Conservation (phyloP, 2,888 invertebrate genomes). For the Arge pagana region DNA sequence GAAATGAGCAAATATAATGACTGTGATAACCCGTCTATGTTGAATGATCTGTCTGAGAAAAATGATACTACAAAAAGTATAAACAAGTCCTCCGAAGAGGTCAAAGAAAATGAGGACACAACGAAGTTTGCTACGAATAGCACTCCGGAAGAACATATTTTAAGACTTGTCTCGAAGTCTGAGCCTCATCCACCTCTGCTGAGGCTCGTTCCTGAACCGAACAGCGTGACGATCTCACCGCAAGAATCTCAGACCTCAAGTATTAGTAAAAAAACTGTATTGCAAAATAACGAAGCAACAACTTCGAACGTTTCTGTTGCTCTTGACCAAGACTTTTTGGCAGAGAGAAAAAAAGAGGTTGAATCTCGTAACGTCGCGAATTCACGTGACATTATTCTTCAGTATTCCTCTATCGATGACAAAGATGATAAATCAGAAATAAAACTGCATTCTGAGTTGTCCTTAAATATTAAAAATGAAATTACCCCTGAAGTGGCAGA, state of each 20-base stretch:
- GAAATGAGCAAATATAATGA: background rate
- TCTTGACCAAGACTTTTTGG: no score
- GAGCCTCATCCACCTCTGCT: constrained; percentile 39
- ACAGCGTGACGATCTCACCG: background rate
- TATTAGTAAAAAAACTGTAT: constrained; percentile 5
- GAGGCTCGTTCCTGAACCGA: constrained; percentile 41
- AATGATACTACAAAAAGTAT: background rate
- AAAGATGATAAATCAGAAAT: no score
- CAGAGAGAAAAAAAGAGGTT: no score
- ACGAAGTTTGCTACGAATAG: no score
- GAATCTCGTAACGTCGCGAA: no score
- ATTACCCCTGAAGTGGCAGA: no score
- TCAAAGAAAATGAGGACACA: constrained; percentile 22
- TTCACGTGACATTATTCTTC: no score
- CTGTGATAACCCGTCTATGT: background rate
- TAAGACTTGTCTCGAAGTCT: constrained; percentile 42
- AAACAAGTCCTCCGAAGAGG: background rate
- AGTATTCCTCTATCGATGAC: no score
- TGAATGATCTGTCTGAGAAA: background rate
- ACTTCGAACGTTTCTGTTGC: no score
- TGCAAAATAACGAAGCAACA: no score
- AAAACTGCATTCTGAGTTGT: no score
- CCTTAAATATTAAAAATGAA: no score
- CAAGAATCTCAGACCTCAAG: background rate
- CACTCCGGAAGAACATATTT: constrained; percentile 39